phyloP scores from a whole-genome alignment of 2,797 vertebrate species.

The Tympanoctomys barrerae region DNA sequence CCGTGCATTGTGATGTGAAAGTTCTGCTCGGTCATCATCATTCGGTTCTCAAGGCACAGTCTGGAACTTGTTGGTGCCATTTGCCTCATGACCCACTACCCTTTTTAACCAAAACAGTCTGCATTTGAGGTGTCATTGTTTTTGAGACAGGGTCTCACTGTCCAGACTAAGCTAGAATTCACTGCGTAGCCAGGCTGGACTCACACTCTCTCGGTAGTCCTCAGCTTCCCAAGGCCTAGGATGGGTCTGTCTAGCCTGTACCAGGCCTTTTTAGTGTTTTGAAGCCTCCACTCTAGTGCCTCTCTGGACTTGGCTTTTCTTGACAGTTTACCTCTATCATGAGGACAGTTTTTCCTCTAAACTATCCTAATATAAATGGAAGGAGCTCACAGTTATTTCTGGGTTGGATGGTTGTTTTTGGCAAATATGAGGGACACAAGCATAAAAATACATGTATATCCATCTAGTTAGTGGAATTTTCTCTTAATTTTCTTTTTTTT shows the following conservation, averaged over 20 bases:
- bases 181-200: neutral
- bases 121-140: neutral
- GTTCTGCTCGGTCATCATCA: neutral
- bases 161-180: neutral
- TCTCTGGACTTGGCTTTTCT: conserved; percentile 15
- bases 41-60: neutral
- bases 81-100: neutral
- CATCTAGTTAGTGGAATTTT: neutral
- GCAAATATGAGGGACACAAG: neutral
- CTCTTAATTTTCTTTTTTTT: neutral
- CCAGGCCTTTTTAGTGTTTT: neutral
- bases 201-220: neutral
- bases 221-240: neutral
- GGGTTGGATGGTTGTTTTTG: neutral
- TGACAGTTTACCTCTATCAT: neutral
- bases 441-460: neutral
- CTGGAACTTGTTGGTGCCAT: neutral
- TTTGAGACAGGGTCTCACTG: neutral
- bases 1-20: neutral
- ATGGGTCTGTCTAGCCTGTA: neutral
- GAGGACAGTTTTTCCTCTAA: conserved; percentile 26
- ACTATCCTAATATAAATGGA: neutral
- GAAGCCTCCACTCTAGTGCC: neutral
- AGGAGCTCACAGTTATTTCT: neutral
- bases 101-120: neutral